phyloP scores from a whole-genome alignment of 2,888 invertebrate species.

The Mythimna albipuncta region DNA sequence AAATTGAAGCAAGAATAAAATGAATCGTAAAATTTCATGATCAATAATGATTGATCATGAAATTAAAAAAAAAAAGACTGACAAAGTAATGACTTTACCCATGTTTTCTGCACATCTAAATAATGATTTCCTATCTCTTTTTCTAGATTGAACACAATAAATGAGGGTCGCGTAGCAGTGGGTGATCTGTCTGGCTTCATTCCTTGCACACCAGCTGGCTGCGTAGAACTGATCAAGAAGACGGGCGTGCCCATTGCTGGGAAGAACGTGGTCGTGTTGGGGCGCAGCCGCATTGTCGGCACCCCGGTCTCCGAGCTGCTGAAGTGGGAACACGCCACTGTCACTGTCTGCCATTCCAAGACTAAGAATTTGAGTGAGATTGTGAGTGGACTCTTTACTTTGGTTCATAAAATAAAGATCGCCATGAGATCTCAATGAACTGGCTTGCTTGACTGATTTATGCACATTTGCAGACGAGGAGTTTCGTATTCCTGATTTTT shows the following conservation, averaged over 20 bases:
- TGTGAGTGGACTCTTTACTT: constrained; percentile 82
- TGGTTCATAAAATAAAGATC: too few species aligned
- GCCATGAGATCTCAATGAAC: background rate
- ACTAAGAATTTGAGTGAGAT: constrained; percentile 95
- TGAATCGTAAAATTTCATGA: background rate
- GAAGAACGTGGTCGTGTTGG: constrained; percentile 97
- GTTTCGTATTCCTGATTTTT: background rate
- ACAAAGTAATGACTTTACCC: too few species aligned
- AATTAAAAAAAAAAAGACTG: too few species aligned
- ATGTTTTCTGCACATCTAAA: background rate
- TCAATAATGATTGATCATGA: too few species aligned
- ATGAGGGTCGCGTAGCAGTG: constrained; percentile 97
- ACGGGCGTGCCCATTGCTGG: constrained; percentile 95
- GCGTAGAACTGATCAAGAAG: constrained; percentile 97
- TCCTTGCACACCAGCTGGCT: constrained; percentile 99
- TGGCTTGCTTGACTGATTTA: background rate
- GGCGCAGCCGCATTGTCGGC: constrained; percentile 99
- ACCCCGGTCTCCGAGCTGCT: constrained; percentile 98
- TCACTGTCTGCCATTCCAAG: constrained; percentile 98
- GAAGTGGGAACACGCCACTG: constrained; percentile 99
- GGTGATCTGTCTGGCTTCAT: constrained; percentile 97
- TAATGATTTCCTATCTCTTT: background rate
- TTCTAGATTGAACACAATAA: constrained; percentile 95
- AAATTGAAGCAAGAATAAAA: background rate
- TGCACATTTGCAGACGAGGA: background rate